A percentile compares a stretch with the other conserved stretches of the same genome.
phyloP scores from a whole-genome alignment of 2,797 vertebrate genomes.

The Cichlasoma orientale region DNA sequence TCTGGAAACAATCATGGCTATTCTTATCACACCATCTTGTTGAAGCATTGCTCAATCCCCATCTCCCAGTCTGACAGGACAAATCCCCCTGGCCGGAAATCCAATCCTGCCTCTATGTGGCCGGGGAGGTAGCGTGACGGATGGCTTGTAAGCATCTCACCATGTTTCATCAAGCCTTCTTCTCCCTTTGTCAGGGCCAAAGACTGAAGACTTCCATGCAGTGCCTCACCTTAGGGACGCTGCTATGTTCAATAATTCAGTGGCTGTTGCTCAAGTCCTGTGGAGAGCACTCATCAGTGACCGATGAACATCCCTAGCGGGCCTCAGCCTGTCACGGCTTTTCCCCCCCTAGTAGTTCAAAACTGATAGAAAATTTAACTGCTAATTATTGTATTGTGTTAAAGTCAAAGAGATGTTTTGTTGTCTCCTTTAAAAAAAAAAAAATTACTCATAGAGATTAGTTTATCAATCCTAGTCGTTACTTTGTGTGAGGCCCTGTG shows the following conservation, averaged over 20 bases:
- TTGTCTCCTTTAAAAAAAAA: background rate
- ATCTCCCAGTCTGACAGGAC: conserved; percentile 35
- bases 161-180: conserved; percentile 74
- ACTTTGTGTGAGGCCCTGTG: background rate
- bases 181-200: conserved; percentile 62
- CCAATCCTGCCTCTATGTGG: conserved; percentile 64
- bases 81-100: conserved; percentile 65
- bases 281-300: conserved; percentile 69
- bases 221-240: conserved; percentile 69
- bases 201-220: conserved; percentile 73
- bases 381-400: conserved; percentile 32
- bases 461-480: background rate
- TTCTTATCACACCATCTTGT: conserved; percentile 38
- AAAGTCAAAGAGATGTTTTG: background rate
- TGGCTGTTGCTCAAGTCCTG: conserved; percentile 69
- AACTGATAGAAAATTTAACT: conserved; percentile 26
- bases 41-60: conserved; percentile 55
- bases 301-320: conserved; percentile 59
- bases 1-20: conserved; percentile 38
- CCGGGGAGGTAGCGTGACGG: conserved; percentile 62
- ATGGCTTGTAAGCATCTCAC: conserved; percentile 73
- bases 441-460: background rate
- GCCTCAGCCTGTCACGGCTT: conserved; percentile 19
- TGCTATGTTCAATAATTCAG: conserved; percentile 75
- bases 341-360: background rate